Evolutionary conservation across 1,140 invertebrate genomes (phyloP).

Genomic region (Drosophila triauraria): DNA sequence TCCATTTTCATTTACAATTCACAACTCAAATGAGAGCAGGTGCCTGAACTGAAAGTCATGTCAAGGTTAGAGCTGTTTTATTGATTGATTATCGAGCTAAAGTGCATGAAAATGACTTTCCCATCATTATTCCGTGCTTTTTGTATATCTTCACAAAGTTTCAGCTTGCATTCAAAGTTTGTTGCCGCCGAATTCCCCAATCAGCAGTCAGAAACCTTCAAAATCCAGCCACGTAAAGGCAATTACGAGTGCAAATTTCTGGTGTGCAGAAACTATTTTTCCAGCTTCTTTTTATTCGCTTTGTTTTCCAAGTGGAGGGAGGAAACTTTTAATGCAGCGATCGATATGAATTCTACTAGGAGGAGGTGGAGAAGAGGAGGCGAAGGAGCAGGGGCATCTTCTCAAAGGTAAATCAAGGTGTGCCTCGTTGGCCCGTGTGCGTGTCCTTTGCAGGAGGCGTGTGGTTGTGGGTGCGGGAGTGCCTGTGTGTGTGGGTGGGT

Average conservation of each 20-base stretch:
- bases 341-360: slow-evolving; percentile 56
- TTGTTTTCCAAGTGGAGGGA: slow-evolving; percentile 21
- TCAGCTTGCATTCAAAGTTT: slow-evolving; percentile 30
- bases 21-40: slow-evolving; percentile 23
- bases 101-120: slow-evolving; percentile 21
- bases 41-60: slow-evolving; percentile 57
- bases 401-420: slow-evolving; percentile 72
- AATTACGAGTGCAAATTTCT: slow-evolving; percentile 60
- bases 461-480: slow-evolving; percentile 21
- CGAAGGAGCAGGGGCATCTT: slow-evolving; percentile 24
- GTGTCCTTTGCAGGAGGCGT: slow-evolving; percentile 13
- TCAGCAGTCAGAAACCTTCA: slow-evolving; percentile 50
- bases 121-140: neutral
- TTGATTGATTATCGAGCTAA: slow-evolving; percentile 45
- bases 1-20: slow-evolving; percentile 36
- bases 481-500: slow-evolving; percentile 17
- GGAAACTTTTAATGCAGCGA: slow-evolving; percentile 59
- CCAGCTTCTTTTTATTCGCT: slow-evolving; percentile 20
- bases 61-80: slow-evolving; percentile 62
- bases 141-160: slow-evolving; percentile 1
- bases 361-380: slow-evolving; percentile 5
- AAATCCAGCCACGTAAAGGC: slow-evolving; percentile 60
- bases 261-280: slow-evolving; percentile 43
- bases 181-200: slow-evolving; percentile 24
- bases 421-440: slow-evolving; percentile 47